phyloP scores from a whole-genome alignment of 2,888 invertebrate species.

The Caradrina kadenii region DNA sequence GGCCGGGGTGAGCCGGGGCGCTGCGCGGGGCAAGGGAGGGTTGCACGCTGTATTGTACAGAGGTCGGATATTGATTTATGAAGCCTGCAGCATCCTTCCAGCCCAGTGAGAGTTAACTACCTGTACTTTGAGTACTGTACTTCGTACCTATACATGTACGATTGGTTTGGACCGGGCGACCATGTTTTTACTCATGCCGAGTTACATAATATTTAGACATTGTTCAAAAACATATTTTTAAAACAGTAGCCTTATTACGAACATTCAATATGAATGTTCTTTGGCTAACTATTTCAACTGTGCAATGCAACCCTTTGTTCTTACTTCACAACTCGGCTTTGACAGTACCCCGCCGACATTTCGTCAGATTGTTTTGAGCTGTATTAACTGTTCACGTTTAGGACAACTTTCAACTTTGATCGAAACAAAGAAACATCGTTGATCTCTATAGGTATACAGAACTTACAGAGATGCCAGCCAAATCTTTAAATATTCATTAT shows the following conservation, averaged over 20 bases:
- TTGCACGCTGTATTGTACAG: not conserved
- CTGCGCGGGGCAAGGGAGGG: not conserved
- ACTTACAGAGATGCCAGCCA: not conserved
- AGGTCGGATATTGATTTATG: slow-evolving; percentile 21
- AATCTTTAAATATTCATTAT: slow-evolving; percentile 5
- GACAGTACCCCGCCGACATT: not conserved
- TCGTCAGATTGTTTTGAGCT: not conserved
- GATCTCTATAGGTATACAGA: not conserved
- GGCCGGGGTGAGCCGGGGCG: not conserved
- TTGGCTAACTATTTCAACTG: too few relatives aligned
- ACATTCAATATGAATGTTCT: too few relatives aligned
- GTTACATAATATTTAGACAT: too few relatives aligned
- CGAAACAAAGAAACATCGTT: not conserved
- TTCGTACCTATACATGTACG: not conserved
- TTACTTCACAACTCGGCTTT: not conserved
- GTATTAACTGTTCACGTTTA: not conserved
- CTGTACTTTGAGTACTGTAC: not conserved
- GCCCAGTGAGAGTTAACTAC: not conserved
- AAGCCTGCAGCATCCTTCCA: not conserved
- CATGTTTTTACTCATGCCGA: too few relatives aligned
- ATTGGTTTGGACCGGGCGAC: not conserved
- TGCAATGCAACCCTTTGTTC: not conserved
- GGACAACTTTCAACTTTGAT: not conserved
- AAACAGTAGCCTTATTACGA: not conserved
- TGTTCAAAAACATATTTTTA: not conserved